Conservation (phyloP, 2,113 vertebrate genomes). For the Ranitomeya imitator region DNA sequence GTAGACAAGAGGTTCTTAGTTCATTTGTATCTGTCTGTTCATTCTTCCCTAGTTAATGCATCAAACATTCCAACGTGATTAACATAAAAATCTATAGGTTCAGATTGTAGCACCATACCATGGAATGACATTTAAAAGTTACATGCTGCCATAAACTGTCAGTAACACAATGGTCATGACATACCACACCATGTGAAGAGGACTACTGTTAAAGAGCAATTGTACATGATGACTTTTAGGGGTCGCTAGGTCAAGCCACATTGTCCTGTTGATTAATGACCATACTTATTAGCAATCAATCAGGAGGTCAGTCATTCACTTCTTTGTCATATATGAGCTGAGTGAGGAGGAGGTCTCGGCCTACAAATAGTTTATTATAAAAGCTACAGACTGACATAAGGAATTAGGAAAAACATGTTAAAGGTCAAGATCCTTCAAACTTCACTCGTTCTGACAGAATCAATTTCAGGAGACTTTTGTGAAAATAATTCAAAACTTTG, state of each 20-base stretch:
- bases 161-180: slow-evolving; percentile 1
- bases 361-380: slow-evolving; percentile 33
- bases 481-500: not conserved
- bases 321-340: slow-evolving; percentile 1
- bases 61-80: not conserved
- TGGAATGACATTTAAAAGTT: slow-evolving; percentile 1
- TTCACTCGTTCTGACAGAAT: slow-evolving; percentile 22
- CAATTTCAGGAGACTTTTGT: not conserved
- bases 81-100: not conserved
- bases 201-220: not conserved
- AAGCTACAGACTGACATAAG: not conserved
- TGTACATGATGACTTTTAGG: slow-evolving; percentile 3
- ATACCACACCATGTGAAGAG: not conserved
- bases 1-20: not conserved
- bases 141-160: slow-evolving; percentile 5
- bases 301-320: not conserved
- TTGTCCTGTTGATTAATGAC: slow-evolving; percentile 27
- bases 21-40: not conserved
- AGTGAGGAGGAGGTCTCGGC: slow-evolving; percentile 15
- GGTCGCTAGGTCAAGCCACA: not conserved
- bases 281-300: slow-evolving; percentile 28
- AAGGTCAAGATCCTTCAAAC: slow-evolving; percentile 27
- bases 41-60: not conserved
- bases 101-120: not conserved
- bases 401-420: slow-evolving; percentile 7